These are phyloP conservation scores for Eupithecia tripunctaria DNA, from an alignment of 2,888 invertebrate species.

Conservation along the genomic window DNA sequence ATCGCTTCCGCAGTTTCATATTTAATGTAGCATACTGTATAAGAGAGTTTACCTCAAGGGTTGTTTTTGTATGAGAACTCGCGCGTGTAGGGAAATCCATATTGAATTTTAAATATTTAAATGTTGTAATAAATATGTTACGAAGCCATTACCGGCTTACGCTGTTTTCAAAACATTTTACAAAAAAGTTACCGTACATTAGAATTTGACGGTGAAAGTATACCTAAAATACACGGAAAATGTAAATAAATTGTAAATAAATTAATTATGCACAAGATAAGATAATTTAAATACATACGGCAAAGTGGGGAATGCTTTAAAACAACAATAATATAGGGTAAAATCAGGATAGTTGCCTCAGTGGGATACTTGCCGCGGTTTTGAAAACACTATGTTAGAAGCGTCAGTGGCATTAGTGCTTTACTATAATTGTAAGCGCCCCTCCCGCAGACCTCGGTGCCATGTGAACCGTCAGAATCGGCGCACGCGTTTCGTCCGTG, in stretches of 20 bases:
- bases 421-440: too few relatives aligned
- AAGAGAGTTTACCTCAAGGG: conserved; percentile 38
- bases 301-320: too few relatives aligned
- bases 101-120: conserved; percentile 49
- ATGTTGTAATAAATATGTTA: conserved; percentile 47
- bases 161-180: conserved; percentile 31
- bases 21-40: conserved; percentile 34
- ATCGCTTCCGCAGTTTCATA: conserved; percentile 1
- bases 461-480: too few relatives aligned
- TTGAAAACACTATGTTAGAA: too few relatives aligned
- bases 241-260: neutral
- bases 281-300: neutral
- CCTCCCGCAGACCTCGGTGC: too few relatives aligned
- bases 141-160: conserved; percentile 40
- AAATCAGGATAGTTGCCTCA: too few relatives aligned
- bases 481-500: too few relatives aligned
- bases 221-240: neutral
- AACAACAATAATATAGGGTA: too few relatives aligned
- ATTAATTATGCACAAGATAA: neutral
- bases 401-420: too few relatives aligned
- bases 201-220: conserved; percentile 17
- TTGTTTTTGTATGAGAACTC: conserved; percentile 38
- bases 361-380: too few relatives aligned
- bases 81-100: conserved; percentile 44
- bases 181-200: conserved; percentile 7